A percentile compares a stretch with the other conserved stretches of the same genome.
These are phyloP conservation scores for Sinosuthora webbiana DNA, from an alignment of 2,113 vertebrate species.

Conservation along the genomic window DNA sequence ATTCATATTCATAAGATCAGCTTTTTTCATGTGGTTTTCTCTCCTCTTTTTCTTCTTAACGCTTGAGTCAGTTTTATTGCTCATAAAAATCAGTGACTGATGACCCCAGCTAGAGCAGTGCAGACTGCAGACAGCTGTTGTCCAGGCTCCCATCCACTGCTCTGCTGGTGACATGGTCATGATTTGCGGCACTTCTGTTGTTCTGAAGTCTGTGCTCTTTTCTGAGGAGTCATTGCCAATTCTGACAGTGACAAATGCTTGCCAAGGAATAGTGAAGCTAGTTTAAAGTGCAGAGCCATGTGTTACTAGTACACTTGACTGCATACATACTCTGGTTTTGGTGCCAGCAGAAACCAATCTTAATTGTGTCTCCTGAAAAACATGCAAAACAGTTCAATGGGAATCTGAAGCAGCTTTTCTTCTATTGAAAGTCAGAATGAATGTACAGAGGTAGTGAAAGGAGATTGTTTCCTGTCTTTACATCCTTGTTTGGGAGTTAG, in stretches of 20 bases:
- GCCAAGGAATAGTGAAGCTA: slow-evolving; percentile 42
- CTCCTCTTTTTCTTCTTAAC: slow-evolving; percentile 46
- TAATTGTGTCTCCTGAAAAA: slow-evolving; percentile 53
- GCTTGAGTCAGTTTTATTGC: slow-evolving; percentile 55
- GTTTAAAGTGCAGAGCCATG: slow-evolving; percentile 53
- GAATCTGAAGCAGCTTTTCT: slow-evolving; percentile 43
- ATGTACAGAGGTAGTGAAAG: slow-evolving; percentile 16
- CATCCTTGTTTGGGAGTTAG: not conserved
- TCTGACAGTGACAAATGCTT: slow-evolving; percentile 55
- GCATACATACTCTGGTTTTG: not conserved
- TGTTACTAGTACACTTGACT: slow-evolving; percentile 40
- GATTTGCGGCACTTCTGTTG: slow-evolving; percentile 41
- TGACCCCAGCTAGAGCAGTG: slow-evolving; percentile 41
- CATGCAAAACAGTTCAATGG: slow-evolving; percentile 1
- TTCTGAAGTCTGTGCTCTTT: slow-evolving; percentile 2
- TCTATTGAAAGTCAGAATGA: slow-evolving; percentile 28
- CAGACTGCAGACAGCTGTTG: slow-evolving; percentile 58
- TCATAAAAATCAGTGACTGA: slow-evolving; percentile 64
- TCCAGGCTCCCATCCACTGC: slow-evolving; percentile 51
- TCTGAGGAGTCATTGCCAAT: slow-evolving; percentile 42
- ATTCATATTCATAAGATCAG: slow-evolving; percentile 59
- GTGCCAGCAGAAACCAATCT: slow-evolving; percentile 40
- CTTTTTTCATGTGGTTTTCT: slow-evolving; percentile 12
- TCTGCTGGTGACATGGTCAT: slow-evolving; percentile 35
- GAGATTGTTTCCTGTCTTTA: not conserved